Percentiles rank a stretch among this genome's conserved stretches.
These are phyloP conservation scores for Bufotes viridis DNA, from an alignment of 2,797 vertebrate genomes.

Conservation along the genomic window DNA sequence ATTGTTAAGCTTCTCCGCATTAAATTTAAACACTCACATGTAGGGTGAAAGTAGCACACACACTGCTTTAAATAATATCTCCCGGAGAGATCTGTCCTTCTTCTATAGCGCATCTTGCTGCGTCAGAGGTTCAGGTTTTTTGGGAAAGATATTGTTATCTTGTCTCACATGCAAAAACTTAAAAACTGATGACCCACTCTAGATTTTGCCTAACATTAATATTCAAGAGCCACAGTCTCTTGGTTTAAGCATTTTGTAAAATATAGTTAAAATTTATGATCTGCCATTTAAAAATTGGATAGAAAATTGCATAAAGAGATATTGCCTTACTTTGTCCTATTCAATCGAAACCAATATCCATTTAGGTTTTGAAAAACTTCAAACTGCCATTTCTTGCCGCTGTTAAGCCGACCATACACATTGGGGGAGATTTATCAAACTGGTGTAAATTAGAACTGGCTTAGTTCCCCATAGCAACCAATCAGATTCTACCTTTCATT, in stretches of 20 bases:
- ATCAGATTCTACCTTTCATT: no score
- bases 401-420: no score
- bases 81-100: slow-evolving; percentile 42
- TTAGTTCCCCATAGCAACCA: no score
- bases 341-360: background rate
- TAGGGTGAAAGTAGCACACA: slow-evolving; percentile 30
- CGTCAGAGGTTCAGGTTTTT: background rate
- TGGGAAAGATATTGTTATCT: slow-evolving; percentile 26
- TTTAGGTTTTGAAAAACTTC: background rate
- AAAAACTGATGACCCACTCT: slow-evolving; percentile 13
- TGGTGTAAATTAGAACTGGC: no score
- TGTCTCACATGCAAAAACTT: slow-evolving; percentile 12
- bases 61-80: slow-evolving; percentile 45
- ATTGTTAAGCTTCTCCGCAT: slow-evolving; percentile 59
- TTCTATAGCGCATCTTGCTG: background rate
- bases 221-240: background rate
- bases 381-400: background rate
- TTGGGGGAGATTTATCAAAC: no score
- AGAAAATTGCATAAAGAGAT: background rate
- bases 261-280: background rate
- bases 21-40: slow-evolving; percentile 40
- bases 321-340: background rate
- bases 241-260: background rate
- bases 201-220: background rate
- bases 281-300: background rate